Conservation (phyloP, 53 echinoderm and acorn worm genomes). For the Zoroaster sp. region DNA sequence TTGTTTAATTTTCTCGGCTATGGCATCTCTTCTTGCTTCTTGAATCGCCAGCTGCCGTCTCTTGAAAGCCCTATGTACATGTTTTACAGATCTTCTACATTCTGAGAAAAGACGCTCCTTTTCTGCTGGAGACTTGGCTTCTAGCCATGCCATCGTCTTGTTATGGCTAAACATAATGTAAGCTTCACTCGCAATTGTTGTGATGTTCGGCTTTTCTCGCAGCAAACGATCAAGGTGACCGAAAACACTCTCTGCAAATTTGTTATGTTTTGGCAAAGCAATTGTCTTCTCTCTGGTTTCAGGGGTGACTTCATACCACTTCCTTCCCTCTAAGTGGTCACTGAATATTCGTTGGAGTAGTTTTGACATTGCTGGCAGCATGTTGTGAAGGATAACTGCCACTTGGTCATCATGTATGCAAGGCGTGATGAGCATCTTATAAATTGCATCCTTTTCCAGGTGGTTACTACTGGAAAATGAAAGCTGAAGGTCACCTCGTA, state of each 20-base stretch:
- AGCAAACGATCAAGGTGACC: slow-evolving; percentile 48
- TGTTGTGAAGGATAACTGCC: background rate
- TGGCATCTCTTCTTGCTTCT: background rate
- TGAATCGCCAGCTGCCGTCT: slow-evolving; percentile 31
- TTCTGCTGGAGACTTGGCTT: slow-evolving; percentile 36
- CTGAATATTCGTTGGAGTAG: slow-evolving; percentile 25
- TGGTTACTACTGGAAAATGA: background rate
- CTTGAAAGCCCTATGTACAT: slow-evolving; percentile 34
- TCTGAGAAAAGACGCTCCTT: slow-evolving; percentile 33
- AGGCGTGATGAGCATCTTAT: slow-evolving; percentile 10
- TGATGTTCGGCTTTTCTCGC: slow-evolving; percentile 55
- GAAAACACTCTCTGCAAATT: slow-evolving; percentile 44
- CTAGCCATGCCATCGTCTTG: slow-evolving; percentile 46
- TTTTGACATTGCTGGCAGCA: slow-evolving; percentile 40
- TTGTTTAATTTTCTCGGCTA: slow-evolving; percentile 28
- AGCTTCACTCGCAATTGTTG: slow-evolving; percentile 48
- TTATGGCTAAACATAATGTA: slow-evolving; percentile 58
- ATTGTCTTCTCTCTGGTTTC: slow-evolving; percentile 6
- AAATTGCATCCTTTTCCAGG: slow-evolving; percentile 19
- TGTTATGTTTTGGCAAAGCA: slow-evolving; percentile 18
- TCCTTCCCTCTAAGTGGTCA: slow-evolving; percentile 15
- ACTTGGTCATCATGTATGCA: slow-evolving; percentile 20
- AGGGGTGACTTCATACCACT: slow-evolving; percentile 39
- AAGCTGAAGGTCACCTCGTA: background rate
- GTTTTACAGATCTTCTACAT: background rate